Evolutionary conservation across 2,113 vertebrate species (phyloP).

Genomic region (Pterophyllum scalare): DNA sequence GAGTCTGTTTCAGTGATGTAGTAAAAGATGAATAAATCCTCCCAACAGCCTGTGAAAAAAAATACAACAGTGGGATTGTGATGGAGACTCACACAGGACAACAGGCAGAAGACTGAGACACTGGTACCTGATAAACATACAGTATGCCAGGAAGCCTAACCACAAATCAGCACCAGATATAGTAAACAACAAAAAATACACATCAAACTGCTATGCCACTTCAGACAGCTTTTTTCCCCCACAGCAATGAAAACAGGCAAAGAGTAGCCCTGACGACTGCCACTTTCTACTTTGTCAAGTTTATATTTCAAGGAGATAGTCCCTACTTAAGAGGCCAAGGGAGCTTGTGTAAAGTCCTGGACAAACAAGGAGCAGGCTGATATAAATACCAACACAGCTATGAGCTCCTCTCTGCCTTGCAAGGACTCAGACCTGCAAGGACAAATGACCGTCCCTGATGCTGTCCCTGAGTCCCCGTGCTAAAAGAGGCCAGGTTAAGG

Average conservation of each 20-base stretch:
- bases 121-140: constrained; percentile 63
- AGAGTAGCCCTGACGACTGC: constrained; percentile 56
- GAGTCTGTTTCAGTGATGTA: constrained; percentile 78
- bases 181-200: constrained; percentile 59
- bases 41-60: constrained; percentile 68
- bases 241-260: constrained; percentile 40
- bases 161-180: constrained; percentile 63
- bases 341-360: constrained; percentile 53
- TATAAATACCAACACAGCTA: constrained; percentile 75
- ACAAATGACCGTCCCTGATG: constrained; percentile 67
- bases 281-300: constrained; percentile 63
- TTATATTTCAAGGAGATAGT: constrained; percentile 71
- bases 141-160: constrained; percentile 51
- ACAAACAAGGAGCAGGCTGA: constrained; percentile 59
- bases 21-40: constrained; percentile 80
- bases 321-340: constrained; percentile 62
- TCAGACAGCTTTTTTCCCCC: constrained; percentile 36
- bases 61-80: constrained; percentile 68
- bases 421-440: constrained; percentile 73
- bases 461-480: constrained; percentile 66
- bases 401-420: constrained; percentile 65
- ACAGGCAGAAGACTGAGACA: constrained; percentile 56
- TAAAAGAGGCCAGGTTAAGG: constrained; percentile 72
- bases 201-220: constrained; percentile 54
- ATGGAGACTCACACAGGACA: constrained; percentile 69